phyloP scores from a whole-genome alignment of 2,113 vertebrate species.

The Alouatta palliata region DNA sequence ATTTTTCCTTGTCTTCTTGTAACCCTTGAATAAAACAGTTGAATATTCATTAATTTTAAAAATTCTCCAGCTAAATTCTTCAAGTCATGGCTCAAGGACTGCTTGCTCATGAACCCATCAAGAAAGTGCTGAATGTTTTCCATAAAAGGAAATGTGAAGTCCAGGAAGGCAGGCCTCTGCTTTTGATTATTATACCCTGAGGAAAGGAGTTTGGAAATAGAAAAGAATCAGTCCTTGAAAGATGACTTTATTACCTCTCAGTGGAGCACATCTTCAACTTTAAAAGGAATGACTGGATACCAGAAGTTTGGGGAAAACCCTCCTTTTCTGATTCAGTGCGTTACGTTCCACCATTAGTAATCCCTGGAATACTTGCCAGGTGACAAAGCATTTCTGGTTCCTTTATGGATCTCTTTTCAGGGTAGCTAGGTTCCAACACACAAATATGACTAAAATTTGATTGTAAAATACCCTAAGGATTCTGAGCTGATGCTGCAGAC shows the following conservation, averaged over 20 bases:
- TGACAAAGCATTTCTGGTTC: neutral
- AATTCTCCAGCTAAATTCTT: neutral
- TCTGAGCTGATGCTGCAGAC: neutral
- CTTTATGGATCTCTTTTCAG: slow-evolving; percentile 3
- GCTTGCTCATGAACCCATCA: neutral
- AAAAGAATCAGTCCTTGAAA: neutral
- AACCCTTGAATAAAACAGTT: neutral
- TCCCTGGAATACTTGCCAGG: neutral
- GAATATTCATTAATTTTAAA: neutral
- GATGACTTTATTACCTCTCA: neutral
- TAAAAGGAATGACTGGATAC: neutral
- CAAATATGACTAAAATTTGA: neutral
- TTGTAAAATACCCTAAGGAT: neutral
- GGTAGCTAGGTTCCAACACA: neutral
- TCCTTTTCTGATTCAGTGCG: neutral
- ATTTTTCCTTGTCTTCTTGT: neutral
- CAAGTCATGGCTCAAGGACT: neutral
- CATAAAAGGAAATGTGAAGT: neutral
- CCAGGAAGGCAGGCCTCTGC: neutral
- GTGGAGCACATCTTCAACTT: neutral
- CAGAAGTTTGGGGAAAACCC: neutral
- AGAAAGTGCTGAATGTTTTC: neutral
- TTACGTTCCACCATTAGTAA: neutral
- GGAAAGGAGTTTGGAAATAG: neutral
- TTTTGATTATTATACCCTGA: neutral